Percentiles rank a stretch among this genome's conserved stretches.
phyloP scores from a whole-genome alignment of 2,113 vertebrate species.

The Vimba vimba region DNA sequence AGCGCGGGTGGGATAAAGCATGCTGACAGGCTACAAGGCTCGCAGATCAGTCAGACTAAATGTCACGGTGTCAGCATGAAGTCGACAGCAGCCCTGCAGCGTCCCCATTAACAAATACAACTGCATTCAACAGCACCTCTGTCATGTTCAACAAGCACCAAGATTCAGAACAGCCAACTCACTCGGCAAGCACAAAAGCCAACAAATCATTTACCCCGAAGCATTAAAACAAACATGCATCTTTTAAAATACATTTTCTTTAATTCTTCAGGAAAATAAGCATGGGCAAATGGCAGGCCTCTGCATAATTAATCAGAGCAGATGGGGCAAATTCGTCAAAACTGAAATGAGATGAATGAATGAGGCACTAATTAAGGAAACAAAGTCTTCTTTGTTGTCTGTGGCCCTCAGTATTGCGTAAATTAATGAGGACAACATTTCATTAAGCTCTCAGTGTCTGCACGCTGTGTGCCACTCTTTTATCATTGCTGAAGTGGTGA shows the following conservation, averaged over 20 bases:
- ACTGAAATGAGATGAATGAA: slow-evolving; percentile 25
- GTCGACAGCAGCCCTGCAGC: slow-evolving; percentile 22
- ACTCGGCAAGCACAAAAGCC: background rate
- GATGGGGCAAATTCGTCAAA: slow-evolving; percentile 49
- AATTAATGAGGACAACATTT: slow-evolving; percentile 56
- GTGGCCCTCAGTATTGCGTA: slow-evolving; percentile 36
- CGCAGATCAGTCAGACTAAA: slow-evolving; percentile 55
- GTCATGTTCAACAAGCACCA: slow-evolving; percentile 18
- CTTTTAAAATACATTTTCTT: background rate
- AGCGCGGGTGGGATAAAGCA: slow-evolving; percentile 28
- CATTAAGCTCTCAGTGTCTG: slow-evolving; percentile 46
- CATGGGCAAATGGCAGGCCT: background rate
- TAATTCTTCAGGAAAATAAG: background rate
- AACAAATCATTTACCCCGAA: background rate
- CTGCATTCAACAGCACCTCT: slow-evolving; percentile 19
- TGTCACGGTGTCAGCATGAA: slow-evolving; percentile 49
- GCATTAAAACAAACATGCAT: background rate
- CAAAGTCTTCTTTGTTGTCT: slow-evolving; percentile 44
- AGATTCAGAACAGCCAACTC: background rate
- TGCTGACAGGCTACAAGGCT: slow-evolving; percentile 37
- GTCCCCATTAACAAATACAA: slow-evolving; percentile 27
- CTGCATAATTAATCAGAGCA: slow-evolving; percentile 47
- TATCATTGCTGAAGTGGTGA: slow-evolving; percentile 39
- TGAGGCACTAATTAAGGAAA: slow-evolving; percentile 46
- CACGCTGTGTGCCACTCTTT: slow-evolving; percentile 18